Percentiles rank a stretch among this genome's conserved stretches.
phyloP scores from a whole-genome alignment of 1,140 invertebrate genomes.

The Camponotus vicinus region DNA sequence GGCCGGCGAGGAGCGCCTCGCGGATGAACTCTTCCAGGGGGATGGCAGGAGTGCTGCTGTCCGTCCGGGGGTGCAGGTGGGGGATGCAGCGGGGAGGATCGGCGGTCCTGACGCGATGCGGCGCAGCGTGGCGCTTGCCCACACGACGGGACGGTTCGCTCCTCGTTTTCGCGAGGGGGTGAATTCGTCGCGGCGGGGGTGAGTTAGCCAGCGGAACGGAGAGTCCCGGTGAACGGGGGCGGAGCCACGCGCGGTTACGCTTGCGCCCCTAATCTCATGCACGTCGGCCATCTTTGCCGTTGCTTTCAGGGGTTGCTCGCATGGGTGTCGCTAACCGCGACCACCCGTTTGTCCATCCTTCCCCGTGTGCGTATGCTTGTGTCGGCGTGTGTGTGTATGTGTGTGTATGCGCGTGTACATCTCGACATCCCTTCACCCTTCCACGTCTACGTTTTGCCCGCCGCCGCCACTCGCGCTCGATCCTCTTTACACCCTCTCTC shows the following conservation, averaged over 20 bases:
- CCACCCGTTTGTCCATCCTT: conserved; percentile 78
- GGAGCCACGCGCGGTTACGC: conserved; percentile 76
- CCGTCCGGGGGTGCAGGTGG: conserved; percentile 47
- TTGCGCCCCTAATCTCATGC: conserved; percentile 70
- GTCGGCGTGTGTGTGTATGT: neutral
- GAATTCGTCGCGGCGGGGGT: conserved; percentile 8
- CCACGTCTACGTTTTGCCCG: conserved; percentile 34
- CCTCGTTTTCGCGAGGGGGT: conserved; percentile 57
- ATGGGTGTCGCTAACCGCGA: conserved; percentile 81
- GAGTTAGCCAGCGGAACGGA: conserved; percentile 64
- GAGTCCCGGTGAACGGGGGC: conserved; percentile 73
- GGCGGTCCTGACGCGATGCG: conserved; percentile 63
- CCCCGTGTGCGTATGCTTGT: conserved; percentile 59
- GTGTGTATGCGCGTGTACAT: neutral
- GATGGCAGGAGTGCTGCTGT: conserved; percentile 64
- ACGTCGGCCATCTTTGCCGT: conserved; percentile 82
- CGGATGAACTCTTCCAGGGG: conserved; percentile 77
- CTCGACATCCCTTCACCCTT: conserved; percentile 59
- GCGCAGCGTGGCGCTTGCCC: conserved; percentile 70
- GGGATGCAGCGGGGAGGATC: conserved; percentile 67
- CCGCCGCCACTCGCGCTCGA: conserved; percentile 42
- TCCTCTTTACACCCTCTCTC: conserved; percentile 62
- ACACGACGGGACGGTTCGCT: conserved; percentile 71
- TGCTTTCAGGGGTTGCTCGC: conserved; percentile 58
- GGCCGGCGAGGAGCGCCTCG: conserved; percentile 75